Conservation (phyloP, 2,113 vertebrate species). For the Labeo catla region DNA sequence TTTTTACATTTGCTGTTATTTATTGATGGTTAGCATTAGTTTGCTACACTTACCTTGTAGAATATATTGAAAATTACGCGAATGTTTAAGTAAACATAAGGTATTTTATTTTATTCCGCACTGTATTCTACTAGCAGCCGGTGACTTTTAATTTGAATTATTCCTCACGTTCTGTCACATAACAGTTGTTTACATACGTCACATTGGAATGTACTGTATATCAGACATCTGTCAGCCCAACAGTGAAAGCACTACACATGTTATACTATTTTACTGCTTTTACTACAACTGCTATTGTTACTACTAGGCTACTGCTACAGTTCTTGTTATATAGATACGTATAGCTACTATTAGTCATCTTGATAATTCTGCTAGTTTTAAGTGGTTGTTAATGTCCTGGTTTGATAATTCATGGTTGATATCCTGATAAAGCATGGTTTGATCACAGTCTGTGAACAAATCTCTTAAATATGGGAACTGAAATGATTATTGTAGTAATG, state of each 20-base stretch:
- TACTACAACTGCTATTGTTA: background rate
- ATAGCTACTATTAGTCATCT: background rate
- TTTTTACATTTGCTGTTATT: background rate
- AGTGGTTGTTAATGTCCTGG: background rate
- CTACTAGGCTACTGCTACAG: background rate
- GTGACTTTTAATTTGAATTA: constrained; percentile 32
- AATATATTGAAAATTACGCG: background rate
- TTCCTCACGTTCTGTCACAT: background rate
- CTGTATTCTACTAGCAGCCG: background rate
- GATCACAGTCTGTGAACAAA: background rate
- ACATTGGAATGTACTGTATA: constrained; percentile 32
- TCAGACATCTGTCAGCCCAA: background rate
- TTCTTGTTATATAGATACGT: background rate
- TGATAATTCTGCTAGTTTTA: background rate
- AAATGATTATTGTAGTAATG: background rate
- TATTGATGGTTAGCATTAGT: background rate
- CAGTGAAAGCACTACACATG: background rate
- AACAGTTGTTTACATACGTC: constrained; percentile 21
- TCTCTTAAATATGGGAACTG: background rate
- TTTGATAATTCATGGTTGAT: background rate
- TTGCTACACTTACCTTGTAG: too few relatives aligned
- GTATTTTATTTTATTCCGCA: background rate
- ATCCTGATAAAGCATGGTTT: background rate
- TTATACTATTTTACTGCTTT: background rate
- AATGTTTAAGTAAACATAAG: background rate